phyloP scores from a whole-genome alignment of 2,113 vertebrate species.

The Hemiscyllium ocellatum region DNA sequence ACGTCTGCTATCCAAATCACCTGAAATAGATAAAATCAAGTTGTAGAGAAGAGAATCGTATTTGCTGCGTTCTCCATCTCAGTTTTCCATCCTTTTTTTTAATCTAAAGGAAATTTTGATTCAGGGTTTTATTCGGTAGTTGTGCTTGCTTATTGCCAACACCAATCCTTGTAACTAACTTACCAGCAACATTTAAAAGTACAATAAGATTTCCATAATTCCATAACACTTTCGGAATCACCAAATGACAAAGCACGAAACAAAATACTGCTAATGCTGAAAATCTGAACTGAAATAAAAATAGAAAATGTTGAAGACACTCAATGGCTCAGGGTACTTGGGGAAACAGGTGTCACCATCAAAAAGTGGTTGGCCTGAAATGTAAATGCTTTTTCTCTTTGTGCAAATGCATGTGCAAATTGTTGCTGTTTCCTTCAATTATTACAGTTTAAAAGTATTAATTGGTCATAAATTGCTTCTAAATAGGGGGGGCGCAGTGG shows the following conservation, averaged over 20 bases:
- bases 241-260: too few species aligned
- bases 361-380: neutral
- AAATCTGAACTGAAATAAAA: too few species aligned
- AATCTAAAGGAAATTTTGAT: neutral
- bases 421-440: too few species aligned
- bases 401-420: too few species aligned
- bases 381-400: too few species aligned
- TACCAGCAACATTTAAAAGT: neutral
- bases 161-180: slow-evolving; percentile 2
- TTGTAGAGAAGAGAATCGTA: neutral
- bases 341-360: neutral
- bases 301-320: too few species aligned
- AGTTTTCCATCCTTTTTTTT: neutral
- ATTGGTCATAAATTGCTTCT: too few species aligned
- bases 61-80: neutral
- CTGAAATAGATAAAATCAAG: slow-evolving; percentile 13
- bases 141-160: neutral
- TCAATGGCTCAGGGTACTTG: too few species aligned
- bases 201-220: neutral
- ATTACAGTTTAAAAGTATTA: too few species aligned
- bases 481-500: too few species aligned
- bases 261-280: too few species aligned
- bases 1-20: neutral
- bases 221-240: neutral
- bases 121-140: neutral